A percentile compares a stretch with the other conserved stretches of the same genome.
Evolutionary conservation across 1,140 invertebrate genomes (phyloP).

Genomic region (Melitaea cinxia): DNA sequence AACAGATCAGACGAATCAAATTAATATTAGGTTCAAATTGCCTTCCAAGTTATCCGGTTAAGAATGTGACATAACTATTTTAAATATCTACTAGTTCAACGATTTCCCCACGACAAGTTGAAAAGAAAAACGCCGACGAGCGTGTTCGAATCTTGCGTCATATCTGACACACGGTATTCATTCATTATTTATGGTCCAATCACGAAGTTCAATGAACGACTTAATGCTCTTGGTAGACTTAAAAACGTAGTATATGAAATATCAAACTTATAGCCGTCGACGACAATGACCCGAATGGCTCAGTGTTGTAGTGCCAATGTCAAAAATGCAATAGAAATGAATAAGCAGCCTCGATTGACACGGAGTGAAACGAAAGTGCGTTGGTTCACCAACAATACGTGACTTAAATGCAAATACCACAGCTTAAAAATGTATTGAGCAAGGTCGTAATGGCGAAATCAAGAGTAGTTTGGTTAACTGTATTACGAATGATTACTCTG

Average conservation of each 20-base stretch:
- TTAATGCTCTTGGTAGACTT: slow-evolving; percentile 22
- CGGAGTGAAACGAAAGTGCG: slow-evolving; percentile 44
- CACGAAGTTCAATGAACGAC: slow-evolving; percentile 31
- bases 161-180: slow-evolving; percentile 16
- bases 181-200: slow-evolving; percentile 31
- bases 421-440: slow-evolving; percentile 40
- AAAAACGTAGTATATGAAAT: slow-evolving; percentile 24
- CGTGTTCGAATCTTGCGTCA: slow-evolving; percentile 17
- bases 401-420: slow-evolving; percentile 44
- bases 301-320: slow-evolving; percentile 43
- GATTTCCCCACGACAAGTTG: slow-evolving; percentile 13
- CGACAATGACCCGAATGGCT: slow-evolving; percentile 21
- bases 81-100: neutral
- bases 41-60: neutral
- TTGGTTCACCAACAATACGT: slow-evolving; percentile 47
- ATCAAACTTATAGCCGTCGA: slow-evolving; percentile 14
- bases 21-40: neutral
- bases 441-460: slow-evolving; percentile 45
- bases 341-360: slow-evolving; percentile 32
- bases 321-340: slow-evolving; percentile 39
- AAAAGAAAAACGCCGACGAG: slow-evolving; percentile 17
- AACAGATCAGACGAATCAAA: neutral
- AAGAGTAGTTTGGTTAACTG: slow-evolving; percentile 8
- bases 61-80: neutral
- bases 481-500: neutral